phyloP scores from a whole-genome alignment of 2,797 vertebrate genomes.

The Esox lucius region DNA sequence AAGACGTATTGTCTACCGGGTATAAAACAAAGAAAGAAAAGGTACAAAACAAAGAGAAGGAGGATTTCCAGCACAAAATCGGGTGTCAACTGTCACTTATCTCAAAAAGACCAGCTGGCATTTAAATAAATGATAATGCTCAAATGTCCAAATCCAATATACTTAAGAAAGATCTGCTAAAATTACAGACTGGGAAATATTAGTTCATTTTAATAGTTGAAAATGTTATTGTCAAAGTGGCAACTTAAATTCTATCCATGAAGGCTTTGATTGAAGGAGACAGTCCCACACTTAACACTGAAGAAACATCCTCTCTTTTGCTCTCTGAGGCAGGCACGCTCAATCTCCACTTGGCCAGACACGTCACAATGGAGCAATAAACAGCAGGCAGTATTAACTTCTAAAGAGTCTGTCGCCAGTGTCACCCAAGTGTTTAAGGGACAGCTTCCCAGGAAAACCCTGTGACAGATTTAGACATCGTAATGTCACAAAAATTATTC shows the following conservation, averaged over 20 bases:
- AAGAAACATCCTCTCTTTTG: neutral
- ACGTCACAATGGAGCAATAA: slow-evolving; percentile 17
- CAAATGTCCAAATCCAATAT: neutral
- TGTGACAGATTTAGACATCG: neutral
- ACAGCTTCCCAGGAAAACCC: neutral
- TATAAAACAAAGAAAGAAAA: slow-evolving; percentile 21
- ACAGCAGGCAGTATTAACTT: slow-evolving; percentile 43
- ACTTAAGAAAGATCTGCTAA: neutral
- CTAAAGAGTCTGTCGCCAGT: slow-evolving; percentile 30
- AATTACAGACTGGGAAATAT: neutral
- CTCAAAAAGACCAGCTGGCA: slow-evolving; percentile 31
- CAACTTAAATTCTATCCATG: neutral
- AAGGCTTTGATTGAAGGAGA: neutral
- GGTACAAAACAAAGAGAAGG: slow-evolving; percentile 16
- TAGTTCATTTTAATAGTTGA: neutral
- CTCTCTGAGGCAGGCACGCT: slow-evolving; percentile 39
- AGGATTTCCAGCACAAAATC: slow-evolving; percentile 54
- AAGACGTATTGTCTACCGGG: too few relatives aligned
- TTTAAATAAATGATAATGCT: slow-evolving; percentile 14
- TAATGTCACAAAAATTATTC: neutral
- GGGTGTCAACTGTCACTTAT: slow-evolving; percentile 55
- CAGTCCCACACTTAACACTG: neutral
- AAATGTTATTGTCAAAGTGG: neutral
- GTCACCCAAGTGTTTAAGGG: neutral
- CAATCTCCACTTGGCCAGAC: slow-evolving; percentile 32